These are phyloP conservation scores for Rousettus madagascariensis DNA, from an alignment of 2,797 vertebrate genomes.

Conservation along the genomic window DNA sequence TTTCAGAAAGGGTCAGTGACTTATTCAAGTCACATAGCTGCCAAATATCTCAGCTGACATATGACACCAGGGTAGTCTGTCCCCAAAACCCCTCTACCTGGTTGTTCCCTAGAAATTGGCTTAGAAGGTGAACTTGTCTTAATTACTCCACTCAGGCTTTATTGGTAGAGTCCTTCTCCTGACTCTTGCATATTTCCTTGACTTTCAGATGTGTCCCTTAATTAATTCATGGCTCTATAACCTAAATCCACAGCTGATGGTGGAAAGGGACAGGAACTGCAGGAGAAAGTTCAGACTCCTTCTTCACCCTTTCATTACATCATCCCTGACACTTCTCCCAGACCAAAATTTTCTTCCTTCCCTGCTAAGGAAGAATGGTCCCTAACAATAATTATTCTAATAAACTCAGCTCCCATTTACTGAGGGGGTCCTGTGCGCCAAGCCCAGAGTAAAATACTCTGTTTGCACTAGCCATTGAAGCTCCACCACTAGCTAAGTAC, in stretches of 20 bases:
- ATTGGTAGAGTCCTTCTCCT: neutral
- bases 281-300: neutral
- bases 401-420: neutral
- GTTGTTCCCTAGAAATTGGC: neutral
- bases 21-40: neutral
- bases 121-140: neutral
- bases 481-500: neutral
- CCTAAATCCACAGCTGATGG: neutral
- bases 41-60: neutral
- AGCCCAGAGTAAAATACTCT: neutral
- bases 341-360: neutral
- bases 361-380: neutral
- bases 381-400: neutral
- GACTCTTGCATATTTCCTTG: neutral
- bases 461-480: neutral
- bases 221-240: neutral
- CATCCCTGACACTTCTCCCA: neutral
- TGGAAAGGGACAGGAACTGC: neutral
- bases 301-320: neutral
- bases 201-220: constrained; percentile 12
- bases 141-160: neutral
- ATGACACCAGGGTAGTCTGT: neutral
- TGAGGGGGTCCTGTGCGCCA: neutral
- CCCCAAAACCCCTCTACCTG: neutral
- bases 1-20: neutral